These are phyloP conservation scores for Athrips mouffetella DNA, from an alignment of 2,888 invertebrate species.

Conservation along the genomic window DNA sequence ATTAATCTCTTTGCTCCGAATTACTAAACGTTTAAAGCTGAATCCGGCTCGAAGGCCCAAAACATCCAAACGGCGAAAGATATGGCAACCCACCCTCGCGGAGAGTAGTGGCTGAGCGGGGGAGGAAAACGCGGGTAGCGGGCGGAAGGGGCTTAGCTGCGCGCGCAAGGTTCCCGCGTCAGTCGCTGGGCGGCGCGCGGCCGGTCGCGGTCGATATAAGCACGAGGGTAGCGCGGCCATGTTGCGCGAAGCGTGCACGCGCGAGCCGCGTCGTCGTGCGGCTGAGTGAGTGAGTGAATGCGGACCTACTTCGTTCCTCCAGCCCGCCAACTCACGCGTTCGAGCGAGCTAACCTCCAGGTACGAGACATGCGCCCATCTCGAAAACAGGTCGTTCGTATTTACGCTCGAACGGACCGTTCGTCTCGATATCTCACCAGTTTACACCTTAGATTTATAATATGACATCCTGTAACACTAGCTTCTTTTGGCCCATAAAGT, in stretches of 20 bases:
- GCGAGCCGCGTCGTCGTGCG: constrained; percentile 52
- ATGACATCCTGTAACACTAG: no score
- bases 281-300: constrained; percentile 49
- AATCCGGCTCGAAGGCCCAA: background rate
- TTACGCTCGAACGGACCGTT: constrained; percentile 29
- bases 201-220: constrained; percentile 73
- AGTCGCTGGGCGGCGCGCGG: constrained; percentile 67
- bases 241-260: constrained; percentile 61
- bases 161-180: constrained; percentile 67
- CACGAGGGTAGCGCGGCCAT: constrained; percentile 45
- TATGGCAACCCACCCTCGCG: constrained; percentile 3
- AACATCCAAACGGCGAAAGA: background rate
- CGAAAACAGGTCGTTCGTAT: constrained; percentile 28
- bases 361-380: constrained; percentile 11
- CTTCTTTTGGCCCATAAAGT: no score
- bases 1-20: no score
- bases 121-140: constrained; percentile 32
- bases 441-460: background rate
- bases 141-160: constrained; percentile 48
- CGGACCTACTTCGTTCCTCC: constrained; percentile 20
- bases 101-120: constrained; percentile 21
- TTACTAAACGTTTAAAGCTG: no score
- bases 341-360: constrained; percentile 8
- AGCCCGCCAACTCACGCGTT: background rate
- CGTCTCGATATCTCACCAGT: constrained; percentile 19